Evolutionary conservation across 2,113 vertebrate genomes (phyloP), one percentile per base, ranked within the genome.

Genomic region (Coptodon bakossiorum): DNA sequence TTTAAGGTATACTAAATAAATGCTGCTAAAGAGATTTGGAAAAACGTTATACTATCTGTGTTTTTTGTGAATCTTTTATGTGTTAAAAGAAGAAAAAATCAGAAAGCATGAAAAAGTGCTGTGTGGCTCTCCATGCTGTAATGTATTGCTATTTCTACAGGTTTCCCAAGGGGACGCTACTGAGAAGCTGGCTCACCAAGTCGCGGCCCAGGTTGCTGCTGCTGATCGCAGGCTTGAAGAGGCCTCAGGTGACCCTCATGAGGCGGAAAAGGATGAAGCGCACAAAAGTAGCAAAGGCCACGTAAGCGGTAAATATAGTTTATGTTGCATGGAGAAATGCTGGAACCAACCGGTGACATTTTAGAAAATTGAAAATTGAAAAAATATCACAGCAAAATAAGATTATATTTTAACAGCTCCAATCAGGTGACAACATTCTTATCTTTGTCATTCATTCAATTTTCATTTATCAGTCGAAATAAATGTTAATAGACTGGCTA

Each of bases 151-250:
- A 56, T 57, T 87, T 87, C 90, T 43, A 4, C 93, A 97, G 97
- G 97, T 97, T 97, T 96, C 97, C 97, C 94, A 97, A 97, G 91
- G 97, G 97, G 95, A 97, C 97, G 94, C 96, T 97, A 94, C 96
- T 97, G 94, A 97, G 97, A 96, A 97, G 97, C 96, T 97, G 97
- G 97, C 97, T 97, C 94, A 97, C 97, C 93, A 97, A 97, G 97
- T 97, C 97, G 88, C 95, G 96, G 91, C 97, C 97, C 82, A 93
- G 96, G 87, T 94, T 97, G 80, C 95, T 97, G 92, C 94, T 97
- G 90, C 96, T 97, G 73, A 96, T 97, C 13, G 97, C 96, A 4
- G 96, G 97, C 31, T 92, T 97, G 83, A 97, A 97, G 93, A 95
- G 96, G 85, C 97, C 97, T 90, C 96, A 97, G 94, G 97, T 97